phyloP scores from a whole-genome alignment of 2,113 vertebrate species.

The Cottus gobio region DNA sequence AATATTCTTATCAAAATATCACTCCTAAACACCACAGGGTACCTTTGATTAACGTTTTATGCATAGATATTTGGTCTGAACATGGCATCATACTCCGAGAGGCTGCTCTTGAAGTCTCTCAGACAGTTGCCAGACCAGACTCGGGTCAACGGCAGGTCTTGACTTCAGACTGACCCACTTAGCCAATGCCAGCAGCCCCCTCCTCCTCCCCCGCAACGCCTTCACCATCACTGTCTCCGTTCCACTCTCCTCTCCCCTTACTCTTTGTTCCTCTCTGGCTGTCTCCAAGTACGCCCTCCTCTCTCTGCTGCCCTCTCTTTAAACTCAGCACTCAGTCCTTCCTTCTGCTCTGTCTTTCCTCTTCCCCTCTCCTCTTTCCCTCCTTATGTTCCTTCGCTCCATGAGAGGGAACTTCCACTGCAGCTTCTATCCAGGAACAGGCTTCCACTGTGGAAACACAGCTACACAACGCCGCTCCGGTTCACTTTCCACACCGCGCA shows the following conservation, averaged over 20 bases:
- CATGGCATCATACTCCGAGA: neutral
- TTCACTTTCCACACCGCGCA: conserved; percentile 53
- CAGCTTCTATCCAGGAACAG: conserved; percentile 73
- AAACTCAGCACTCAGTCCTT: conserved; percentile 71
- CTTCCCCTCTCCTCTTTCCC: conserved; percentile 42
- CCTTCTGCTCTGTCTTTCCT: conserved; percentile 66
- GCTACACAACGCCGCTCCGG: conserved; percentile 42
- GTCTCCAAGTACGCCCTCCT: conserved; percentile 18
- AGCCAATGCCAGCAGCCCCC: conserved; percentile 9
- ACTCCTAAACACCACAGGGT: neutral
- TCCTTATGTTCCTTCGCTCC: conserved; percentile 63
- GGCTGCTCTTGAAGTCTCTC: conserved; percentile 12
- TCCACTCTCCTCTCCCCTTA: conserved; percentile 17
- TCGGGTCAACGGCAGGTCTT: conserved; percentile 50
- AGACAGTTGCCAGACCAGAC: conserved; percentile 33
- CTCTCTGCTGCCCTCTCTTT: conserved; percentile 62
- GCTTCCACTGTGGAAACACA: conserved; percentile 79
- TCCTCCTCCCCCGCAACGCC: neutral
- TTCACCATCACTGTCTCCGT: conserved; percentile 11
- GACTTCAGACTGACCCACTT: conserved; percentile 50
- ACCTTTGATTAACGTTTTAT: conserved; percentile 4
- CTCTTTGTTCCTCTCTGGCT: conserved; percentile 27
- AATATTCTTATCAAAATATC: neutral
- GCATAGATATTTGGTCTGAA: neutral
- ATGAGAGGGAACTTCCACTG: conserved; percentile 78